Evolutionary conservation across 35 echinoderm and acorn worm genomes (phyloP), one percentile per base, ranked within the genome.

Genomic region (Lytechinus variegatus): DNA sequence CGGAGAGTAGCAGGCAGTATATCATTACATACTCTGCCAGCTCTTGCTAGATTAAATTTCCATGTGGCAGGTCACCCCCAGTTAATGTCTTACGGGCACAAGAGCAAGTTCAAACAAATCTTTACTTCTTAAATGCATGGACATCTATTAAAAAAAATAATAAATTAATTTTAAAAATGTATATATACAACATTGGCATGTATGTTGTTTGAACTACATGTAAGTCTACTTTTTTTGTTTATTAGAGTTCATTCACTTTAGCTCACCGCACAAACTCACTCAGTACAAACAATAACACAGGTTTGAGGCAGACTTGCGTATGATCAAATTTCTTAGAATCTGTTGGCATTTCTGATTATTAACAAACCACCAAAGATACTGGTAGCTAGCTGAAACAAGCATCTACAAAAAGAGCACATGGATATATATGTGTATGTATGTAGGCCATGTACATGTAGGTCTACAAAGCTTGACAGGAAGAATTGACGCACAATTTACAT

Each of bases 1-100:
- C 6, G 88, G 1, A 52, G 88, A 52, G 88, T 90, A 52, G 11
- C 28, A 33, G 27, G 88, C 88, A 90, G 88, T 90, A 52, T 90
- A 90, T 10, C 88, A 52, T 90, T 90, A 52, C 88, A 90, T 33
- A 44, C 88, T 90, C 88, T 14, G 88, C 88, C 88, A 52, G 52
- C 29, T 90, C 88, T 54, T 8, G 88, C 88, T 52, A 90, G 88
- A 90, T 90, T 90, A 12, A 90, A 90, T 90, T 90, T 90, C 88
- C 88, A 90, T 33, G 52, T 90, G 88, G 24, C 27, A 90, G 88
- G 88, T 90, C 88, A 90, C 1, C 88, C 14, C 52, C 10, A 13
- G 52, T 90, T 90, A 13, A 90, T 54, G n/a, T 79, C 66, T 79
- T 79, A 16, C 66, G 21, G 56, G 66, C 66, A 24, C 14, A 7